These are phyloP conservation scores for Catostomus latipinnis DNA, from an alignment of 2,797 vertebrate species.

Conservation along the genomic window DNA sequence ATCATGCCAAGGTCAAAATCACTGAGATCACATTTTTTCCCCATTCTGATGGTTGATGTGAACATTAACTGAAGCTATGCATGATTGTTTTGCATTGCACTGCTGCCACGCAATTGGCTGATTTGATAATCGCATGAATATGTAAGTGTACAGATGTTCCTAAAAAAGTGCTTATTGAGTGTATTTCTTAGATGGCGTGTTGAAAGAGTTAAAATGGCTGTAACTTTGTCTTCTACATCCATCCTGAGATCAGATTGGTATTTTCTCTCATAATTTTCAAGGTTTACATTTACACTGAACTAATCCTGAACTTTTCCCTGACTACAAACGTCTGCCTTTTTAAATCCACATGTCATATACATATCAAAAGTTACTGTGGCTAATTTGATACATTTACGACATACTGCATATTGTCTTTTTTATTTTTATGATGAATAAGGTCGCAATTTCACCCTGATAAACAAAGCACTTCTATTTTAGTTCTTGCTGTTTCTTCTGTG, in stretches of 20 bases:
- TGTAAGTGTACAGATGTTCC: no score
- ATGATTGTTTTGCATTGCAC: no score
- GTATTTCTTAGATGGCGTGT: no score
- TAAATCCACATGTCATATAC: background rate
- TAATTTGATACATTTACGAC: constrained; percentile 15
- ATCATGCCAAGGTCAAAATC: no score
- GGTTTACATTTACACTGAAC: background rate
- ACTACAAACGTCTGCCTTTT: constrained; percentile 5
- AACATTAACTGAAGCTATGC: no score
- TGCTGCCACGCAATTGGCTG: no score
- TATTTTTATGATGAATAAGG: constrained; percentile 29
- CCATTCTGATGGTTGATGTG: no score
- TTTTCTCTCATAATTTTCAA: background rate
- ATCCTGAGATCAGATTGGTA: background rate
- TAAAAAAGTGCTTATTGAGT: no score
- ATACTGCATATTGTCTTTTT: constrained; percentile 27
- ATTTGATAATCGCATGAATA: no score
- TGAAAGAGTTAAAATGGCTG: constrained; percentile 10
- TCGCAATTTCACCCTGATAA: constrained; percentile 23
- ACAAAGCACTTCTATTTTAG: constrained; percentile 31
- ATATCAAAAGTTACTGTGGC: background rate
- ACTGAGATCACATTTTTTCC: no score
- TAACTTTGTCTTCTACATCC: background rate
- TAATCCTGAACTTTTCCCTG: background rate
- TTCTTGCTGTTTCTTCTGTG: constrained; percentile 30